Conservation (phyloP, 37 sponge, comb jelly and placozoan genomes). For the Spongilla lacustris region DNA sequence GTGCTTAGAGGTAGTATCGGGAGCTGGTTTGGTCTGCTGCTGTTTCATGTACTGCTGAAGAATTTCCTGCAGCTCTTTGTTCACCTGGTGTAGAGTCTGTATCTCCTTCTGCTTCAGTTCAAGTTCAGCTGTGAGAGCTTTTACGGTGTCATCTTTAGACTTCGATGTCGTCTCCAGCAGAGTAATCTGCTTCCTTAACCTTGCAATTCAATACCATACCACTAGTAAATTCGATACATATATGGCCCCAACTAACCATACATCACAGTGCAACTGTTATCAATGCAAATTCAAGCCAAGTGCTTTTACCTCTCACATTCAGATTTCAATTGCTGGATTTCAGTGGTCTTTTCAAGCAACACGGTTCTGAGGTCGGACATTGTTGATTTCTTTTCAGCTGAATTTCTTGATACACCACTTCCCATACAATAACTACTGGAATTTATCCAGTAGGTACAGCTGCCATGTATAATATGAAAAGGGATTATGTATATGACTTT, state of each 20-base stretch:
- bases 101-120: conserved; percentile 41
- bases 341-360: conserved; percentile 61
- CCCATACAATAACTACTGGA: not conserved
- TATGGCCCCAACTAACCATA: not conserved
- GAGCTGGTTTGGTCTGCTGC: conserved; percentile 12
- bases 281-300: no score
- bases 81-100: conserved; percentile 21
- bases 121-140: conserved; percentile 24
- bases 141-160: conserved; percentile 20
- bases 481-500: no score
- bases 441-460: not conserved
- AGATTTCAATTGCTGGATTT: conserved; percentile 45
- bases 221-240: not conserved
- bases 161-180: conserved; percentile 9
- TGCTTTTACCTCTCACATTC: conserved; percentile 37
- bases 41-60: conserved; percentile 25
- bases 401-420: not conserved
- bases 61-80: conserved; percentile 43
- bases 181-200: conserved; percentile 8
- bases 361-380: conserved; percentile 34
- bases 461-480: not conserved
- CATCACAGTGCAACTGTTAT: no score
- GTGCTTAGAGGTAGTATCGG: not conserved
- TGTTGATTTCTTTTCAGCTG: not conserved
- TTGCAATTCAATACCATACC: not conserved